Conservation (phyloP, 2,888 invertebrate genomes). For the Melanostoma scalare region DNA sequence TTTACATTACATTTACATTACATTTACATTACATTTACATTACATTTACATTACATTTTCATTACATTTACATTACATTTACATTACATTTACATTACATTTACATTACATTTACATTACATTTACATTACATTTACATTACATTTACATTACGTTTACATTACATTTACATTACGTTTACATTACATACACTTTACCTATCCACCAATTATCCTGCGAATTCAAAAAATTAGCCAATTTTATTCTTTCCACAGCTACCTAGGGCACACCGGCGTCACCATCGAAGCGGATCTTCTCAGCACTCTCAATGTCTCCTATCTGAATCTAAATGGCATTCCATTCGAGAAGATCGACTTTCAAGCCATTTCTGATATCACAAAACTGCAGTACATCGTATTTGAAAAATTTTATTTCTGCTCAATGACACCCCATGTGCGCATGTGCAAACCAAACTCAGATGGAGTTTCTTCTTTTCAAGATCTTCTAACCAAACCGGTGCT, state of each 20-base stretch:
- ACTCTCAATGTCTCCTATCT: slow-evolving; percentile 80
- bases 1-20: no score
- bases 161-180: no score
- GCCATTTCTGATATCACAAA: slow-evolving; percentile 82
- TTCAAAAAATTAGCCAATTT: neutral
- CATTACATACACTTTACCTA: no score
- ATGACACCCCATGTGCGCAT: slow-evolving; percentile 84
- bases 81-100: neutral
- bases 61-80: neutral
- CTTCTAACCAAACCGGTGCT: slow-evolving; percentile 84
- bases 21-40: no score
- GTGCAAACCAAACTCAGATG: slow-evolving; percentile 86
- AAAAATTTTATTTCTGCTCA: slow-evolving; percentile 86
- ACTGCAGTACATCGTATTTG: slow-evolving; percentile 84
- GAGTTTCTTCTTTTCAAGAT: slow-evolving; percentile 85
- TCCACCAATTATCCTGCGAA: no score
- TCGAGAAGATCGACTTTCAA: slow-evolving; percentile 83
- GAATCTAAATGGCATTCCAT: slow-evolving; percentile 83
- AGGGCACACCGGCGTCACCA: slow-evolving; percentile 80
- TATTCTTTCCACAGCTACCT: slow-evolving; percentile 78
- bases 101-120: neutral
- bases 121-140: neutral
- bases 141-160: slow-evolving; percentile 1
- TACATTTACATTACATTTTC: neutral
- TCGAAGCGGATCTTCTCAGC: slow-evolving; percentile 76